Percentiles rank a stretch among this genome's conserved stretches.
phyloP scores from a whole-genome alignment of 30 jellyfish, hydroid and myxozoan species.

The Cassiopea andromeda region DNA sequence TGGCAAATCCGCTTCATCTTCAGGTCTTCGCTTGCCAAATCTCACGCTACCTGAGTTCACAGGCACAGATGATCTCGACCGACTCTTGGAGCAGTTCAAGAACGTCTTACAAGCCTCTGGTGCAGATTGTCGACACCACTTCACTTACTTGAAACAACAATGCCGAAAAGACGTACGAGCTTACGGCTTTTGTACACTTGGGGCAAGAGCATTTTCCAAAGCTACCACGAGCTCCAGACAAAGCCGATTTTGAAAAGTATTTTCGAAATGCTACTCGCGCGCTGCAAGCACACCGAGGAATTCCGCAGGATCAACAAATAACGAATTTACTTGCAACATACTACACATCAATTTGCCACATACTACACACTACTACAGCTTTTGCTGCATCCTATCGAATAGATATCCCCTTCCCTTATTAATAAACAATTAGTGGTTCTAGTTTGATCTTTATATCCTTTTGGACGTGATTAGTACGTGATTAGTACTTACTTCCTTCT shows the following conservation, averaged over 20 bases:
- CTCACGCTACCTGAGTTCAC: constrained; percentile 30
- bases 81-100: constrained; percentile 33
- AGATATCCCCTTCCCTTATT: too few relatives aligned
- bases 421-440: too few relatives aligned
- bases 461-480: too few relatives aligned
- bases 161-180: constrained; percentile 57
- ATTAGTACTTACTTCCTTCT: too few relatives aligned
- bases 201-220: too few relatives aligned
- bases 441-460: too few relatives aligned
- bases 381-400: too few relatives aligned
- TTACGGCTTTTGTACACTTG: constrained; percentile 17
- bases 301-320: constrained; percentile 35
- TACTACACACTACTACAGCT: too few relatives aligned
- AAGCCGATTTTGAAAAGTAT: not conserved
- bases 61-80: constrained; percentile 28
- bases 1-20: not conserved
- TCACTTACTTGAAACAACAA: constrained; percentile 40
- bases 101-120: constrained; percentile 34
- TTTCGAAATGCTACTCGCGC: not conserved
- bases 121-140: not conserved
- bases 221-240: constrained; percentile 1
- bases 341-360: not conserved
- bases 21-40: constrained; percentile 1
- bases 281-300: not conserved
- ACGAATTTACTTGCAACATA: constrained; percentile 25